Base-by-base conservation (phyloP, 2,113 vertebrate species). In the Ailuropoda melanoleuca region DNA sequence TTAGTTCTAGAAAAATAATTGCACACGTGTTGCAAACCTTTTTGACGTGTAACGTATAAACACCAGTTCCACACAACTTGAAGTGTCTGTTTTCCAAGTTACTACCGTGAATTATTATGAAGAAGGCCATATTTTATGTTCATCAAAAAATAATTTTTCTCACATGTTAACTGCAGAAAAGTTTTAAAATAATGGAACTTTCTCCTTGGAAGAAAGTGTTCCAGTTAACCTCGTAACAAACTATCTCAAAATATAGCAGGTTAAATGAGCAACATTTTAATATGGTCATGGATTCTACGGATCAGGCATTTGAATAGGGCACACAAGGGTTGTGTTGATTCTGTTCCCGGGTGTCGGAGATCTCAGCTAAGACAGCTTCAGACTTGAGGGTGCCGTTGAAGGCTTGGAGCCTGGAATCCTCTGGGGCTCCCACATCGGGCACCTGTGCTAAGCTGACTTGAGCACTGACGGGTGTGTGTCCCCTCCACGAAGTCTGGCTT, bases 1-100 rank as follows among this genome's bases (percentile, higher is more conserved):
- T 80, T 93, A 46, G 21, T 77, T 98, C 81, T 96, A 97, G 92
- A 97, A 95, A 93, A 98, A 89, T 18, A 88, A 94, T 3, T 37
- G 72, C 39, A 68, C 24, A 97, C 37, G 19, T 92, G 62, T 94
- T 31, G 68, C 0, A 34, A 92, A 55, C 64, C 0, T 5, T 77
- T 94, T 77, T 92, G 78, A 88, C 2, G 1, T 17, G 62, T 0
- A 6, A 81, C 0, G 4, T 75, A 90, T 46, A 89, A 94, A 95
- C 88, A 85, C 56, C 46, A 89, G 58, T 74, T 95, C 53, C 55
- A n/a, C n/a, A n/a, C n/a, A n/a, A n/a, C 15, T 92, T 85, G 60
- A 92, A 92, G 39, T 15, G 4, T 92, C 87, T 66, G 8, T 64
- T 94, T 95, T 96, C 82, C 85, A 94, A 85, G 81, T 70, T 88